A percentile compares a stretch with the other conserved stretches of the same genome.
Conservation (phyloP, 1,140 invertebrate species). For the Sesamia nonagrioides region DNA sequence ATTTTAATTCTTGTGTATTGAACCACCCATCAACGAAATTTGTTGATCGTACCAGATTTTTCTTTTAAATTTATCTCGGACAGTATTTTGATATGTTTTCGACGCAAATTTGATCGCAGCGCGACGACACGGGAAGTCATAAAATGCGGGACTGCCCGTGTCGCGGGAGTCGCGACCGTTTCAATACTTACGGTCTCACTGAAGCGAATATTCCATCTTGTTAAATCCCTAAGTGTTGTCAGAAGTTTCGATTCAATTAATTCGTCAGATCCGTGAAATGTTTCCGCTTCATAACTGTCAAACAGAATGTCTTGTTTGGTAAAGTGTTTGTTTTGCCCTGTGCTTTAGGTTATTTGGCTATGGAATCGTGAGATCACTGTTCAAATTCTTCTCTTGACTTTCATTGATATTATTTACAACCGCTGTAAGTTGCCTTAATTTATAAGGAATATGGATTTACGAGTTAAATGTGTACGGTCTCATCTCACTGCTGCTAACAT, state of each 20-base stretch:
- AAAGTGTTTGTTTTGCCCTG: background rate
- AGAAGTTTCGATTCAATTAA: constrained; percentile 23
- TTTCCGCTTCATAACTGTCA: background rate
- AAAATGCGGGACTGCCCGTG: constrained; percentile 64
- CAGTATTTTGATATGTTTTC: constrained; percentile 74
- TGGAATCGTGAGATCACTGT: too few species aligned
- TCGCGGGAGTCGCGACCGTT: constrained; percentile 48
- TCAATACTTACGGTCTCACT: constrained; percentile 55
- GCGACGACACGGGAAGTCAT: constrained; percentile 79
- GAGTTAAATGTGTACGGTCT: constrained; percentile 43
- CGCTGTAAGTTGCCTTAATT: too few species aligned
- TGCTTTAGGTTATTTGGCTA: background rate
- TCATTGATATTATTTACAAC: too few species aligned
- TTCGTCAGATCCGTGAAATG: constrained; percentile 6
- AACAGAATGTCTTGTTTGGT: constrained; percentile 2
- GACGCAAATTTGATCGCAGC: constrained; percentile 64
- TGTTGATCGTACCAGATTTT: constrained; percentile 63
- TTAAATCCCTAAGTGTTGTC: constrained; percentile 58
- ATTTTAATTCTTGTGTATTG: constrained; percentile 36
- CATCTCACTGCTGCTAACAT: constrained; percentile 54
- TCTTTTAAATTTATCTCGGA: constrained; percentile 67
- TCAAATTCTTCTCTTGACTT: too few species aligned
- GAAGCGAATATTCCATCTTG: constrained; percentile 55
- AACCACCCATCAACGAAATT: constrained; percentile 45
- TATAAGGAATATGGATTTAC: too few species aligned